A percentile compares a stretch with the other conserved stretches of the same genome.
These are phyloP conservation scores for Nannoperca obscura DNA, from an alignment of 2,797 vertebrate genomes.

Conservation along the genomic window DNA sequence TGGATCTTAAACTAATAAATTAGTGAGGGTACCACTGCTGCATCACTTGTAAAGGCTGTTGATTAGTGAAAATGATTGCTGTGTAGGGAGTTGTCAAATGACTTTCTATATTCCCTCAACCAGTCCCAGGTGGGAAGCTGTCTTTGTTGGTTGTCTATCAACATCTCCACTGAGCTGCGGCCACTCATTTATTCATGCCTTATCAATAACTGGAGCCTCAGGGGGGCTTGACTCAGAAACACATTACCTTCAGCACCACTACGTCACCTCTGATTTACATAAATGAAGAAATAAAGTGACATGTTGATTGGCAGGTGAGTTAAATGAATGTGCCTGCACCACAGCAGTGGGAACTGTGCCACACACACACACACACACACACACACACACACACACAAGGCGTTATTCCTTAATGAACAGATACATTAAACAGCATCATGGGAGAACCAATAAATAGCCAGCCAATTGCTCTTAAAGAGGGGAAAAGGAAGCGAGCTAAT, in stretches of 20 bases:
- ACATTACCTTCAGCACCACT: constrained; percentile 35
- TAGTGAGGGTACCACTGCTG: neutral
- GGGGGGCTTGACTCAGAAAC: constrained; percentile 37
- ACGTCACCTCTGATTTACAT: constrained; percentile 57
- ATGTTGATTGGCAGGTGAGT: constrained; percentile 55
- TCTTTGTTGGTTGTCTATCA: constrained; percentile 50
- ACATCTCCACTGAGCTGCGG: constrained; percentile 20
- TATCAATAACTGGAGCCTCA: constrained; percentile 69
- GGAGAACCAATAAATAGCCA: constrained; percentile 70
- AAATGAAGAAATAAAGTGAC: constrained; percentile 56
- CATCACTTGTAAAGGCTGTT: neutral
- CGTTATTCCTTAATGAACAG: constrained; percentile 71
- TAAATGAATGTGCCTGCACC: constrained; percentile 49
- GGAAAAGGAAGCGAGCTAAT: constrained; percentile 61
- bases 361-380: constrained; percentile 19
- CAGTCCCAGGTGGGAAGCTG: constrained; percentile 40
- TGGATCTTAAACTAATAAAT: constrained; percentile 17
- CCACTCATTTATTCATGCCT: constrained; percentile 64
- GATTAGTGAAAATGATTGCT: constrained; percentile 16
- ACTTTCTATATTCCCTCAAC: constrained; percentile 29
- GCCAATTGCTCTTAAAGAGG: constrained; percentile 59
- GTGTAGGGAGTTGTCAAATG: constrained; percentile 46
- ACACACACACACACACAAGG: constrained; percentile 29
- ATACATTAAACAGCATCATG: constrained; percentile 71
- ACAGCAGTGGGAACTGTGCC: constrained; percentile 44